Conservation (phyloP, 2,113 vertebrate genomes). For the Mesembrinibis cayennensis region DNA sequence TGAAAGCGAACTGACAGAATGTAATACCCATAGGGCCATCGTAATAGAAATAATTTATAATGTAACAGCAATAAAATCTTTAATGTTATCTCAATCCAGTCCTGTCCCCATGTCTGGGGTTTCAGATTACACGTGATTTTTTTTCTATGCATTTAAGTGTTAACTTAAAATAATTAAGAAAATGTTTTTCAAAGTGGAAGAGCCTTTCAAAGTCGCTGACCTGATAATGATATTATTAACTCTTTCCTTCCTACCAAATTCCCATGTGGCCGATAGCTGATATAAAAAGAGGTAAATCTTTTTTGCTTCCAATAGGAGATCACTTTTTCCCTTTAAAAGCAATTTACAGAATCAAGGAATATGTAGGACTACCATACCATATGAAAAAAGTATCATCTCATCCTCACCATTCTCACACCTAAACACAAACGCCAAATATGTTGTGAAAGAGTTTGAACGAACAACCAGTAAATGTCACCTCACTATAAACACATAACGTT, state of each 20-base stretch:
- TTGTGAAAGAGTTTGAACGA: not conserved
- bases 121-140: slow-evolving; percentile 84
- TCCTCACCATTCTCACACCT: not conserved
- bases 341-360: not conserved
- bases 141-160: slow-evolving; percentile 79
- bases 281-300: not conserved
- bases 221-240: slow-evolving; percentile 69
- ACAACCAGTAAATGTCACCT: not conserved
- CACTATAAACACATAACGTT: not conserved
- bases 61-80: slow-evolving; percentile 97
- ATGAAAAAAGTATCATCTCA: not conserved
- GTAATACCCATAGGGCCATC: slow-evolving; percentile 84
- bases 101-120: slow-evolving; percentile 82
- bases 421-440: not conserved
- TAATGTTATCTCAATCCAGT: slow-evolving; percentile 92
- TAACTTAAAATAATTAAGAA: slow-evolving; percentile 93
- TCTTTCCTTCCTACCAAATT: slow-evolving; percentile 57
- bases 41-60: slow-evolving; percentile 99
- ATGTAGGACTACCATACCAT: not conserved
- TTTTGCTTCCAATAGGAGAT: slow-evolving; percentile 1
- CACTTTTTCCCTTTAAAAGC: not conserved
- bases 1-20: slow-evolving; percentile 91
- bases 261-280: not conserved
- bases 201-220: slow-evolving; percentile 66
- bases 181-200: slow-evolving; percentile 81